Evolutionary conservation across 2,113 vertebrate species (phyloP), one percentile per base, ranked within the genome.

Genomic region (Melospiza melodia): DNA sequence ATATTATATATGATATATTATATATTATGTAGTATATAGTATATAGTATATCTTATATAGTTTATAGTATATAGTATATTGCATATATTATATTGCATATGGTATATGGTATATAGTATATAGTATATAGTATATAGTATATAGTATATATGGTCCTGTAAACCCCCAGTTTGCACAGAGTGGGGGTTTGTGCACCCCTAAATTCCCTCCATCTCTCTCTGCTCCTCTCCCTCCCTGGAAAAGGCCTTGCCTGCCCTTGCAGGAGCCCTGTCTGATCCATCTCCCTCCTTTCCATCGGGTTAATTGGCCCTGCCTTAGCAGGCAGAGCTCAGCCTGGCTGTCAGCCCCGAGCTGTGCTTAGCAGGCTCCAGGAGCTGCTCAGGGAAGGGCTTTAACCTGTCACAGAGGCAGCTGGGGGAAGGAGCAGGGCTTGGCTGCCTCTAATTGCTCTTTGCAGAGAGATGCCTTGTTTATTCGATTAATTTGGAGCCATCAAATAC

Each of bases 381-480:
- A 3, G 94, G 90, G 87, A 89, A 85, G 59, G 88, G 55, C 51
- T 93, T 94, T 65, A 94, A 94, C 95, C 92, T 95, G 95, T 92
- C 96, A 97, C 79, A 28, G 65, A 90, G 77, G 89, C 94, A 94
- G 95, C 95, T 83, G 89, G 43, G 48, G 87, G 58, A 61, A 35
- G 90, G 85, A 96, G 92, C 85, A 49, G 72, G 63, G 17, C 82
- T 69, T 4, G 54, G 9, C 78, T 82, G 87, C 84, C 93, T 88
- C 90, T 93, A 82, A 94, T 89, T 95, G 96, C 91, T 94, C 89
- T 18, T 59, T 87, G 58, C 12, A 1, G 63, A 46, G 81, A 66
- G 84, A 61, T 93, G 71, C 87, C 87, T 95, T 92, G 89, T 95
- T 97, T 96, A 69, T 91, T 90, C 71, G 1, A 95, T 95, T 96